Base-by-base conservation (phyloP, 1,140 invertebrate genomes). In the Drosophila rufa region DNA sequence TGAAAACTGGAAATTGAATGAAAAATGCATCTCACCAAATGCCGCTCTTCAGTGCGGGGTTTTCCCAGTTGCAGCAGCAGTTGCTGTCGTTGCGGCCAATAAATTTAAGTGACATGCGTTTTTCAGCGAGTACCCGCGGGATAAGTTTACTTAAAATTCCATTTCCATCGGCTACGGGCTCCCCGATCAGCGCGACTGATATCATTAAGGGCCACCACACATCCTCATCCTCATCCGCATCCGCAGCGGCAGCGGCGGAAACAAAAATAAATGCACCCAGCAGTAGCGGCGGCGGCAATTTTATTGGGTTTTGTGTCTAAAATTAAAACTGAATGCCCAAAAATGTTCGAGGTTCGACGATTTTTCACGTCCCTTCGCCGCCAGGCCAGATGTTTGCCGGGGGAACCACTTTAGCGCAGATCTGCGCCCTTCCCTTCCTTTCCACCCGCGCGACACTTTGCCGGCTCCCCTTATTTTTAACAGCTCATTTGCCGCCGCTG, bases 51-150 rank as follows among this genome's bases (percentile, higher is more conserved):
- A 27, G 8, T 70, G 70, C 62, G 38, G 53, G 42, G 55, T 69
- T 56, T 77, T 64, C 55, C 47, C 61, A 59, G 51, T 66, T 80
- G 67, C 42, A 80, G 19, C 66, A 53, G 50, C 50, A 40, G 53
- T 40, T 55, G 53, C 53, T 75, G 82, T 68, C 71, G 84, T 65
- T 89, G 85, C 80, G 79, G 85, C 81, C 86, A 90, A 90, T 90
- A 90, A 90, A 90, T 90, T 90, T 76, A 91, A 90, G 85, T 90
- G 85, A 90, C 85, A 90, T 90, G 85, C 85, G 79, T 90, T 90
- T 90, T 90, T 90, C 85, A 81, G 78, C 85, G 80, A 90, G 85
- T 89, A 89, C 81, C 84, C 85, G 85, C 85, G 85, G 80, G 80
- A 84, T 79, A 90, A 79, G 73, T 89, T 89, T 65, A 84, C 84